Percentiles rank a stretch among this genome's conserved stretches.
Conservation (phyloP, 2,888 invertebrate species). For the Argyresthia goedartella region DNA sequence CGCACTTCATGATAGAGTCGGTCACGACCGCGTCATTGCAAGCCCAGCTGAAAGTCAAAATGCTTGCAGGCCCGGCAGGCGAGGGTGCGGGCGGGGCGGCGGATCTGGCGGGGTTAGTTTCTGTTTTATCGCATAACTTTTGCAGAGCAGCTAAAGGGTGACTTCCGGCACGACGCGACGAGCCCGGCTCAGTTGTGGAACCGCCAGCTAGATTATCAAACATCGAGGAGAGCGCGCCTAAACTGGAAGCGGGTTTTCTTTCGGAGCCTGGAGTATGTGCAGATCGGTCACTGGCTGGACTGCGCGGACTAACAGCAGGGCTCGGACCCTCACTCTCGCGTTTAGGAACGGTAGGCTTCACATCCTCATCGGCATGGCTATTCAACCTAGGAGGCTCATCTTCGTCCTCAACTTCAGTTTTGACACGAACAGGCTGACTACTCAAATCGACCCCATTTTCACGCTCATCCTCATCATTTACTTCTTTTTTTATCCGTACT, state of each 20-base stretch:
- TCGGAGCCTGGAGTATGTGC: constrained; percentile 78
- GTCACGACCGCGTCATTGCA: constrained; percentile 93
- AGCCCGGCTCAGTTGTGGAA: constrained; percentile 55
- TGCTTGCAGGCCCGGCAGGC: constrained; percentile 81
- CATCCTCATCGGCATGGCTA: constrained; percentile 47
- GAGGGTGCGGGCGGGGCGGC: constrained; percentile 56
- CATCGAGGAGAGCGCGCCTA: constrained; percentile 91
- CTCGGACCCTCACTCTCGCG: constrained; percentile 69
- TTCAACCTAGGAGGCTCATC: constrained; percentile 63
- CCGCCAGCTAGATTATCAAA: constrained; percentile 83
- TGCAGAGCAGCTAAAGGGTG: constrained; percentile 96
- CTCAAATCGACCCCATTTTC: constrained; percentile 59
- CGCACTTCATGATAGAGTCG: constrained; percentile 93
- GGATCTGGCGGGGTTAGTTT: constrained; percentile 76
- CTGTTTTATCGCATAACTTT: constrained; percentile 96
- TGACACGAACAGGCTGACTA: constrained; percentile 67
- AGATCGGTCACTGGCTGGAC: constrained; percentile 85
- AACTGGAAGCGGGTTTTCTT: constrained; percentile 74
- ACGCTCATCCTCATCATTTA: constrained; percentile 61
- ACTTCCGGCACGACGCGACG: constrained; percentile 78
- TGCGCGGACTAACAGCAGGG: constrained; percentile 75
- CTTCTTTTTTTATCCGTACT: constrained; percentile 70
- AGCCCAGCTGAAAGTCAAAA: constrained; percentile 94
- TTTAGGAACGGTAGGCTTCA: constrained; percentile 50
- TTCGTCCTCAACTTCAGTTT: constrained; percentile 74